A percentile compares a stretch with the other conserved stretches of the same genome.
These are phyloP conservation scores for Crossocerus cetratus DNA, from an alignment of 2,888 invertebrate species.

Conservation along the genomic window DNA sequence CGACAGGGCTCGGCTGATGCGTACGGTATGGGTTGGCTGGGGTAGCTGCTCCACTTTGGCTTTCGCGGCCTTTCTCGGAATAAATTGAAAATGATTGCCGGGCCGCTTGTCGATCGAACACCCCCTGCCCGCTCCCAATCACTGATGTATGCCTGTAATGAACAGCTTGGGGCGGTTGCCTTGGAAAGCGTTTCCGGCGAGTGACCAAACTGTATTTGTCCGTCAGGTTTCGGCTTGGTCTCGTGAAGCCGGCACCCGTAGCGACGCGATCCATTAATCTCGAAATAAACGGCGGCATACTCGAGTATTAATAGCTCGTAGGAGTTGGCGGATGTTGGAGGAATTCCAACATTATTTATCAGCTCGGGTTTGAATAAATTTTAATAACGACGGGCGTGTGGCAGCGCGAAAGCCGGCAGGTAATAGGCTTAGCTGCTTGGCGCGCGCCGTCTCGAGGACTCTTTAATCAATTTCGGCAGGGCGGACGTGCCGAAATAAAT, in stretches of 20 bases:
- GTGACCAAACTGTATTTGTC: conserved; percentile 45
- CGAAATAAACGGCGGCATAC: not conserved
- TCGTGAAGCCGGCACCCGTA: not conserved
- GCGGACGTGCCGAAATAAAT: conserved; percentile 29
- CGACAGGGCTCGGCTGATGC: conserved; percentile 14
- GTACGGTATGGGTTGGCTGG: conserved; percentile 21
- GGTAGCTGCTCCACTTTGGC: conserved; percentile 50
- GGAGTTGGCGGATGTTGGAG: too few relatives aligned
- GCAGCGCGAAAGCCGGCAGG: too few relatives aligned
- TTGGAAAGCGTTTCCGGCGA: conserved; percentile 38
- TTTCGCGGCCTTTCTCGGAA: conserved; percentile 60
- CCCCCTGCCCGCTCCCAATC: conserved; percentile 31
- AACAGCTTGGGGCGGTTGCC: conserved; percentile 38
- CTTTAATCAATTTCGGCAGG: conserved; percentile 29
- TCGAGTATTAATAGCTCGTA: not conserved
- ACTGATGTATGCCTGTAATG: conserved; percentile 48
- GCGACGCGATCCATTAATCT: not conserved
- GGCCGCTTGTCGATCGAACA: conserved; percentile 60
- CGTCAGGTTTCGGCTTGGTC: conserved; percentile 5
- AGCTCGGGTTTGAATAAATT: too few relatives aligned
- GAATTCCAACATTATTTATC: too few relatives aligned
- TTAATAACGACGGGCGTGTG: too few relatives aligned
- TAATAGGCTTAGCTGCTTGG: conserved; percentile 2
- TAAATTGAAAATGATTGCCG: conserved; percentile 73
- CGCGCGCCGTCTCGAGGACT: conserved; percentile 18